A percentile compares a stretch with the other conserved stretches of the same genome.
These are phyloP conservation scores for Trichacis sp. DNA, from an alignment of 2,888 invertebrate genomes.

Conservation along the genomic window DNA sequence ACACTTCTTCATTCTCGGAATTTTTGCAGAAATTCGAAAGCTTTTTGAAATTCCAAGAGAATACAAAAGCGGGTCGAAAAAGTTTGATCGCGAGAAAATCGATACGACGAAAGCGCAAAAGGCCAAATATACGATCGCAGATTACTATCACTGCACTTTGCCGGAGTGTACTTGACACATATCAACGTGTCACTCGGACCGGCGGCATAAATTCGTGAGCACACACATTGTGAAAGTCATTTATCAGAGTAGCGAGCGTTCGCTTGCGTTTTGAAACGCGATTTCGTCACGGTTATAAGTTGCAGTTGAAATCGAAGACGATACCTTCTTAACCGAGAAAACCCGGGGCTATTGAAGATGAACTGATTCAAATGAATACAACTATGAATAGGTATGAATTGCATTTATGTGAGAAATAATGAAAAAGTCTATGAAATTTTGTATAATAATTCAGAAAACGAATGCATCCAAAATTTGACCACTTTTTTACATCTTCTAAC, in stretches of 20 bases:
- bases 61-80: not conserved
- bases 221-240: conserved; percentile 4
- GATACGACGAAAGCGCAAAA: not conserved
- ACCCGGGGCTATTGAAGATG: too few relatives aligned
- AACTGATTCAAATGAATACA: too few relatives aligned
- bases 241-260: not conserved
- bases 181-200: conserved; percentile 3
- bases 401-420: too few relatives aligned
- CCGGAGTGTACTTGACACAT: conserved; percentile 5
- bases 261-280: not conserved
- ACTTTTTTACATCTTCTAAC: too few relatives aligned
- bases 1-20: too few relatives aligned
- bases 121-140: not conserved
- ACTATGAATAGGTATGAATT: too few relatives aligned
- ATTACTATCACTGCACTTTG: not conserved
- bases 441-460: too few relatives aligned
- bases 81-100: not conserved
- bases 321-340: not conserved
- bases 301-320: not conserved
- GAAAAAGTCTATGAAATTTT: too few relatives aligned
- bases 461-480: too few relatives aligned
- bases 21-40: not conserved
- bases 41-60: too few relatives aligned
- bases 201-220: not conserved
- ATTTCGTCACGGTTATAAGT: not conserved